phyloP scores from a whole-genome alignment of 2,113 vertebrate genomes.

The Larimichthys polyactis region DNA sequence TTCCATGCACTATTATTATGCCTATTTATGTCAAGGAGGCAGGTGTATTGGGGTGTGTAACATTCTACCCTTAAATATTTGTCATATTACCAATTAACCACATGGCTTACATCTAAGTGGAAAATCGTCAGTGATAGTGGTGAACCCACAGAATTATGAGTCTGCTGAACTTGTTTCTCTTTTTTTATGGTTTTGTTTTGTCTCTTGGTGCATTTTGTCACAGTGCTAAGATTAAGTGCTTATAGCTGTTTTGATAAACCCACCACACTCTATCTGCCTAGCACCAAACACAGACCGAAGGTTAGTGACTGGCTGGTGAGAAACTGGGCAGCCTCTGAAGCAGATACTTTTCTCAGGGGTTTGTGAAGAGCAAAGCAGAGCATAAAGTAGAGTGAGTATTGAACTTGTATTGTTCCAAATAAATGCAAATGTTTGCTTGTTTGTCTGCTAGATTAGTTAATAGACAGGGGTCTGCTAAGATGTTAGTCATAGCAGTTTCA shows the following conservation, averaged over 20 bases:
- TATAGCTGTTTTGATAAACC: background rate
- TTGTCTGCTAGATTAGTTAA: background rate
- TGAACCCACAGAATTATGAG: background rate
- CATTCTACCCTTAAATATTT: background rate
- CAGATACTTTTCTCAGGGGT: background rate
- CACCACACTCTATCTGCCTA: background rate
- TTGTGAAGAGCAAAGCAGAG: background rate
- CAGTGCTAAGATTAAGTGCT: background rate
- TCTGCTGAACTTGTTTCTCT: background rate
- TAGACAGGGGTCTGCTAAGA: background rate
- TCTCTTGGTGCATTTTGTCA: background rate
- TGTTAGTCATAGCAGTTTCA: background rate
- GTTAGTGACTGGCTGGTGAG: background rate
- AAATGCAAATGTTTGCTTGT: background rate
- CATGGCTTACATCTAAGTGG: background rate
- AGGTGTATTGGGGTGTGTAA: background rate
- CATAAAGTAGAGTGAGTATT: no score
- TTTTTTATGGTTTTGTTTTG: background rate
- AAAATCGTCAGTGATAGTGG: background rate
- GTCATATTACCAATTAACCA: background rate
- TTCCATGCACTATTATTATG: background rate
- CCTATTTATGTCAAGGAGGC: background rate
- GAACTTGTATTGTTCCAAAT: background rate
- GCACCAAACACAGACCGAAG: background rate
- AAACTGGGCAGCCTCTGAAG: background rate